Evolutionary conservation across 2,797 vertebrate species (phyloP).

Genomic region (Xenentodon cancila): DNA sequence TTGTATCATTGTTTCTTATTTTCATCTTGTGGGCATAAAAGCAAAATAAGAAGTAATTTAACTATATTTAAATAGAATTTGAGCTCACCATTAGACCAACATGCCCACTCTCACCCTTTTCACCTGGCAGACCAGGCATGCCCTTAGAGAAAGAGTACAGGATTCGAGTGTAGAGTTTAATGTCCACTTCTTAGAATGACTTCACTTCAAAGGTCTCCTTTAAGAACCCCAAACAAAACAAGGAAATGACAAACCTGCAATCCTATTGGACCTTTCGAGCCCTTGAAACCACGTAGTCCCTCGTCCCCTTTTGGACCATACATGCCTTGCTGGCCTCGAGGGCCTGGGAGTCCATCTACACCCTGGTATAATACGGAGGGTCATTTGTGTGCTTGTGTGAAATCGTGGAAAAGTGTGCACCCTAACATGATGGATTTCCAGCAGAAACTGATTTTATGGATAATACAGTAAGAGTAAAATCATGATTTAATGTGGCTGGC

Average conservation of each 20-base stretch:
- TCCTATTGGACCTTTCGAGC: constrained; percentile 90
- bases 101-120: constrained; percentile 97
- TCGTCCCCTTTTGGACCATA: constrained; percentile 98
- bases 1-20: background rate
- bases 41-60: background rate
- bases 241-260: constrained; percentile 82
- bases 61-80: background rate
- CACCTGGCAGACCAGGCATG: constrained; percentile 93
- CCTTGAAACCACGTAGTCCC: constrained; percentile 92
- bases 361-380: constrained; percentile 78
- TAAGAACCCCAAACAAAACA: too few species aligned
- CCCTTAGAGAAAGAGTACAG: constrained; percentile 79
- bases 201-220: too few species aligned
- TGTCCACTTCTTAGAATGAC: too few species aligned
- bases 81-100: constrained; percentile 91
- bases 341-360: constrained; percentile 88
- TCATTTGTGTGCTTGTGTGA: background rate
- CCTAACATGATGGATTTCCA: background rate
- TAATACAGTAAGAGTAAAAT: too few species aligned
- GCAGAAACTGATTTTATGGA: background rate
- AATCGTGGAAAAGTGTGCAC: background rate
- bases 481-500: too few species aligned
- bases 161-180: constrained; percentile 3
- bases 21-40: background rate
- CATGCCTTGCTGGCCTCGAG: constrained; percentile 94